A percentile compares a stretch with the other conserved stretches of the same genome.
Conservation (phyloP, 2,113 vertebrate genomes). For the Coptodon rendalli region DNA sequence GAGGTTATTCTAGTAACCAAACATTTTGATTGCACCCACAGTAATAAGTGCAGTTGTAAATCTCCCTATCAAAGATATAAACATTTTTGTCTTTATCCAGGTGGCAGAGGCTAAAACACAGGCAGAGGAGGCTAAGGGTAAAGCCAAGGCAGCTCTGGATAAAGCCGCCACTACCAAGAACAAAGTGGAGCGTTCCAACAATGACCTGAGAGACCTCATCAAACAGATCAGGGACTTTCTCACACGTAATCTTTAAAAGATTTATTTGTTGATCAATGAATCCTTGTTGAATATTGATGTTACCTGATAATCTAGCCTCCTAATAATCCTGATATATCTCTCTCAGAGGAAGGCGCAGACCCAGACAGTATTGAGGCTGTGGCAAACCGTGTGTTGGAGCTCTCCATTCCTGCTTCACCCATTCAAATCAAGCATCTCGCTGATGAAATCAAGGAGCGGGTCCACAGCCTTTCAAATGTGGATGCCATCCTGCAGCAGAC, state of each 20-base stretch:
- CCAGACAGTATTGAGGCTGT: constrained; percentile 92
- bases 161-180: constrained; percentile 85
- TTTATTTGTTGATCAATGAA: neutral
- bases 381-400: constrained; percentile 85
- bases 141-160: constrained; percentile 83
- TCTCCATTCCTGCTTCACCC: constrained; percentile 89
- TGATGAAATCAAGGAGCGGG: constrained; percentile 85
- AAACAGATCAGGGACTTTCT: constrained; percentile 91
- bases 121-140: constrained; percentile 82
- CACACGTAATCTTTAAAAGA: constrained; percentile 75
- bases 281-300: neutral
- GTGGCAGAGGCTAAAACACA: constrained; percentile 86
- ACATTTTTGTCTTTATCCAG: constrained; percentile 36
- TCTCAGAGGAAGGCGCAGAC: constrained; percentile 90
- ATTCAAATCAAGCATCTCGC: constrained; percentile 86
- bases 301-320: neutral
- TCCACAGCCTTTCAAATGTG: constrained; percentile 87
- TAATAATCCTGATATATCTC: neutral
- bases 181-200: constrained; percentile 87
- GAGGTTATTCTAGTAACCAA: neutral
- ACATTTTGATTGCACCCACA: neutral
- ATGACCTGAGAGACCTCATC: constrained; percentile 90
- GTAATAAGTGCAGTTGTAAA: neutral
- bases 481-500: constrained; percentile 89
- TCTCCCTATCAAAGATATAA: neutral